Percentiles rank a stretch among this genome's conserved stretches.
These are phyloP conservation scores for Drosophila elegans DNA, from an alignment of 1,140 invertebrate genomes.

Conservation along the genomic window DNA sequence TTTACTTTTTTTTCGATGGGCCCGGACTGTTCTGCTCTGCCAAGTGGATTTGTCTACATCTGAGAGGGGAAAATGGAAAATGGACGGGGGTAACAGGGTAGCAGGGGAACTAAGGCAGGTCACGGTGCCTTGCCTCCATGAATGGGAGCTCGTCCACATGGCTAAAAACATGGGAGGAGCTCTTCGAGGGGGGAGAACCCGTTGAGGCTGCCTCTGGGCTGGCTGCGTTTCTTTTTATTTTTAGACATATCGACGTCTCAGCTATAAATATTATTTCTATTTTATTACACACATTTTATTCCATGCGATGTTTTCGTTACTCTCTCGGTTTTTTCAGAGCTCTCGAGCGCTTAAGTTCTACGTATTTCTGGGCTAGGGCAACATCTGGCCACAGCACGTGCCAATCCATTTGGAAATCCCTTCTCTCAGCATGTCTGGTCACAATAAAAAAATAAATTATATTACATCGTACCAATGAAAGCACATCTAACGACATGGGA, in stretches of 20 bases:
- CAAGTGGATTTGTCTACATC: conserved; percentile 62
- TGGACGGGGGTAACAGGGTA: not conserved
- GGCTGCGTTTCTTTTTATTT: conserved; percentile 64
- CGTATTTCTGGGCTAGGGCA: conserved; percentile 13
- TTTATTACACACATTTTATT: conserved; percentile 82
- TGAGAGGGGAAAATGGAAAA: conserved; percentile 2
- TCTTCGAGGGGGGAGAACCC: not conserved
- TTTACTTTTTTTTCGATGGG: conserved; percentile 11
- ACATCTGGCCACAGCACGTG: conserved; percentile 66
- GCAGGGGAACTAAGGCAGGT: conserved; percentile 52
- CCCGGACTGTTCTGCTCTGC: conserved; percentile 33
- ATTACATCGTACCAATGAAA: conserved; percentile 30
- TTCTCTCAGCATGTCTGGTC: conserved; percentile 9
- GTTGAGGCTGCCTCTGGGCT: conserved; percentile 24
- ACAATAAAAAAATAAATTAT: conserved; percentile 45
- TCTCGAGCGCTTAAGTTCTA: not conserved
- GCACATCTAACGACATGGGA: conserved; percentile 19
- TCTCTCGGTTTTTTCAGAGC: conserved; percentile 16
- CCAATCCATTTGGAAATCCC: conserved; percentile 42
- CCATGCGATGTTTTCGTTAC: conserved; percentile 67
- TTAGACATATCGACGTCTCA: conserved; percentile 80
- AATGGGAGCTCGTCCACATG: conserved; percentile 75
- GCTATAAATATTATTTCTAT: conserved; percentile 84
- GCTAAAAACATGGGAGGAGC: conserved; percentile 30
- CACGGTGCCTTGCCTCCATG: conserved; percentile 64